Evolutionary conservation across 2,113 vertebrate species (phyloP).

Genomic region (Bufo bufo): DNA sequence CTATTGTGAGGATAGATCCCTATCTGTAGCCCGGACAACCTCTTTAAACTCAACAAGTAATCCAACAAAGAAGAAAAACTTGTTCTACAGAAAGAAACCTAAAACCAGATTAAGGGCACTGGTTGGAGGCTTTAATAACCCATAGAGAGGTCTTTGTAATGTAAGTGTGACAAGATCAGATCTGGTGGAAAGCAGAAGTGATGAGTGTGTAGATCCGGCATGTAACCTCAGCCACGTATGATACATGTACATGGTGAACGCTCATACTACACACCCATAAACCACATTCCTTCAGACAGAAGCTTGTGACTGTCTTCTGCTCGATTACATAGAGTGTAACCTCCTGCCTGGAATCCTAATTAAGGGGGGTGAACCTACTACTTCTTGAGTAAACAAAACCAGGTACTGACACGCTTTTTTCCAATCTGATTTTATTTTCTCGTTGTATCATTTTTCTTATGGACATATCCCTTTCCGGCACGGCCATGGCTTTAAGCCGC

Average conservation of each 20-base stretch:
- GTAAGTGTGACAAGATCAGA: neutral
- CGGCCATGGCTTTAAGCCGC: too few relatives aligned
- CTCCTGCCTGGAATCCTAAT: neutral
- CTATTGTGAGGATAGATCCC: too few relatives aligned
- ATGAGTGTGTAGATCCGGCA: neutral
- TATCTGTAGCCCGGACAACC: neutral
- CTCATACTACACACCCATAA: conserved; percentile 14
- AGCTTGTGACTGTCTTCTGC: neutral
- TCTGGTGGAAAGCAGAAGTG: neutral
- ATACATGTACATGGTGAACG: neutral
- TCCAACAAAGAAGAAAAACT: conserved; percentile 6
- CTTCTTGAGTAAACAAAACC: too few relatives aligned
- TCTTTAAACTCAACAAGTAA: neutral
- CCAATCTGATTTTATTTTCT: too few relatives aligned
- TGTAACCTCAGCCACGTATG: conserved; percentile 13
- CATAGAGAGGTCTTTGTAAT: neutral
- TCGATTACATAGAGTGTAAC: neutral
- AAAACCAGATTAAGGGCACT: neutral
- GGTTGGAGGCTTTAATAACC: neutral
- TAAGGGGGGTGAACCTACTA: too few relatives aligned
- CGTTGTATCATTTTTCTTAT: too few relatives aligned
- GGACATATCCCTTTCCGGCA: too few relatives aligned
- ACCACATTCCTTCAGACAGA: neutral
- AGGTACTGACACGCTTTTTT: too few relatives aligned
- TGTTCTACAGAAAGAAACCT: neutral